Evolutionary conservation across 2,113 vertebrate genomes (phyloP), one percentile per base, ranked within the genome.

Genomic region (Limanda limanda): DNA sequence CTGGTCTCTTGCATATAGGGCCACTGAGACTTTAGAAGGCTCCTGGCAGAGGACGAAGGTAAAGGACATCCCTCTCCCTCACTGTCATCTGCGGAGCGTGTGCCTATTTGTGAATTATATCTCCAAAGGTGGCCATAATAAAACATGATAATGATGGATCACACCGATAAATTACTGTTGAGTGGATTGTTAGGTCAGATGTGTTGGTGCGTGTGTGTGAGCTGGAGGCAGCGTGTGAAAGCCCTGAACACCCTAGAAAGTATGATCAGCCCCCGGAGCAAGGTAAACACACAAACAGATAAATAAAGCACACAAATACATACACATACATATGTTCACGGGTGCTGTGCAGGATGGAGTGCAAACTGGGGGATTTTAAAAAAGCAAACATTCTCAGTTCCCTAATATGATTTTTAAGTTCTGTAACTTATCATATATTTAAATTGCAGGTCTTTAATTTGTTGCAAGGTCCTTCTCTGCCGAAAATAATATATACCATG

Each of bases 91-190:
- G 90, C 58, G 81, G 82, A 79, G 80, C 20, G 37, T 74, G 79
- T 66, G 81, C 86, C 90, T 92, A 87, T 92, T 92, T 90, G 90
- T 92, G 89, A 92, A 90, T 93, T 92, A 92, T 92, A 90, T 94
- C 85, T 90, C 90, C 86, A 81, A 91, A 75, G 78, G 91, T 84
- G 91, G 89, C 90, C 88, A 91, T 93, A 93, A 93, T 93, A 94
- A 94, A 94, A 93, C 90, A 92, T 91, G 91, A 93, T 93, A 93
- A 95, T 94, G 92, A 94, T 93, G 91, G 90, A 93, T 95, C 84
- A 78, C 91, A 88, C 78, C 85, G 74, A 91, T 93, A 92, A 94
- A 92, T 93, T 91, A 91, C 91, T 89, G 91, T 90, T 92, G 91
- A 93, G 89, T 92, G 90, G 87, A 92, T 90, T 92, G 91, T 89